Base-by-base conservation (phyloP, 2,797 vertebrate species). In the Bryconaethiops microstoma region DNA sequence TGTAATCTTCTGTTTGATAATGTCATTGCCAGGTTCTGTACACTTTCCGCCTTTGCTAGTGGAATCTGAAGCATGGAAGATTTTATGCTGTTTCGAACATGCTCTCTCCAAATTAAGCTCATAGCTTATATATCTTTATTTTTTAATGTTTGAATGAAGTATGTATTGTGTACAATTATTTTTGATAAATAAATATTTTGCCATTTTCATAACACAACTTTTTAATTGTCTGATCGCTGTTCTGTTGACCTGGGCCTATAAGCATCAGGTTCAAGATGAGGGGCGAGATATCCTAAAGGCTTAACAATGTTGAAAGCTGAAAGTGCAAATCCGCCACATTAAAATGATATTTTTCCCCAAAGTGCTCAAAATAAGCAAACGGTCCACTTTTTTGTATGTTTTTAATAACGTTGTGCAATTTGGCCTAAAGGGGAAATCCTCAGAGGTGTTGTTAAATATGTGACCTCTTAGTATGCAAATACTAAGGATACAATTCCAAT, bases 101-200 rank as follows among this genome's bases (percentile, higher is more conserved):
- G 40, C n/a, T 69, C 42, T n/a, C n/a, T 69, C 19, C 65, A 23
- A 48, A 9, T 45, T 45, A 45, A 23, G 42, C 42, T 48, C 23
- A 69, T 45, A 68, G 42, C 39, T 42, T n/a, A 68, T 10, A 55
- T 8, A 59, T 35, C 60, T 78, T 55, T 82, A 62, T 80, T 79
- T 85, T 82, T 14, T 70, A 83, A 82, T 62, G 14, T 17, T 35
- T 69, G 64, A 17, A 52, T 67, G 21, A 67, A 40, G 29, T 76
- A 78, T 60, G 65, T 70, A 78, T 78, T 79, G 62, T 57, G 67
- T 29, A 60, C 35, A 81, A 29, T 65, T 82, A 78, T 77, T 85
- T 84, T 87, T 85, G 76, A 70, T 84, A 85, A 87, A 85, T 82
- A 83, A 85, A 87, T 60, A 81, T 80, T 83, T 85, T 80, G 25